These are phyloP conservation scores for Epizoanthus scotinus DNA, from an alignment of 92 coral and sea anemone species.

Conservation along the genomic window DNA sequence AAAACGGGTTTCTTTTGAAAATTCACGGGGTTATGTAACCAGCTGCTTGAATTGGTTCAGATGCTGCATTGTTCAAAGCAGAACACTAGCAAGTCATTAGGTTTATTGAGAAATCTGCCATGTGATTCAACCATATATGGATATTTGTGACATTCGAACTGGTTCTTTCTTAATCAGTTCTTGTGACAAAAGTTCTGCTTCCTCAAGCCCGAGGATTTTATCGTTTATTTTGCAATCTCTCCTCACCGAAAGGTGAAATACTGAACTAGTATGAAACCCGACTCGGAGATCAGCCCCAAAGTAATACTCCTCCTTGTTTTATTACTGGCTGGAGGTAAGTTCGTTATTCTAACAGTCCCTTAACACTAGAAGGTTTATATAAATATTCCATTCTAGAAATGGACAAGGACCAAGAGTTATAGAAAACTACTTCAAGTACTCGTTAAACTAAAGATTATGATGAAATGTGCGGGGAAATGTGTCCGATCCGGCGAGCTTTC, in stretches of 20 bases:
- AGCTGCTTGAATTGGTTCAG: conserved; percentile 40
- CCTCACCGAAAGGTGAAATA: not conserved
- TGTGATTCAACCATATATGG: conserved; percentile 30
- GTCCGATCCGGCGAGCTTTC: too few relatives aligned
- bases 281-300: conserved; percentile 1
- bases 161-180: not conserved
- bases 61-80: conserved; percentile 28
- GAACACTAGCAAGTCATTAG: conserved; percentile 4
- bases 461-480: too few relatives aligned
- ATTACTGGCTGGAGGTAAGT: conserved; percentile 6
- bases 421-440: not conserved
- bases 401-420: not conserved
- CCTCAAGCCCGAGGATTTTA: not conserved
- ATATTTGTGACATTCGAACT: conserved; percentile 22
- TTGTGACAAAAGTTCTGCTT: not conserved
- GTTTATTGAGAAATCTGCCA: conserved; percentile 25
- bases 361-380: not conserved
- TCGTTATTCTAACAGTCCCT: not conserved
- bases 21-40: conserved; percentile 20
- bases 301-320: not conserved
- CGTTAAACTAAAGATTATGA: not conserved
- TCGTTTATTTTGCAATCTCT: not conserved
- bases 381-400: not conserved
- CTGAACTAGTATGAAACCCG: not conserved
- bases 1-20: conserved; percentile 18